Base-by-base conservation (phyloP, 2,888 invertebrate species). In the Leptopilina myrica region DNA sequence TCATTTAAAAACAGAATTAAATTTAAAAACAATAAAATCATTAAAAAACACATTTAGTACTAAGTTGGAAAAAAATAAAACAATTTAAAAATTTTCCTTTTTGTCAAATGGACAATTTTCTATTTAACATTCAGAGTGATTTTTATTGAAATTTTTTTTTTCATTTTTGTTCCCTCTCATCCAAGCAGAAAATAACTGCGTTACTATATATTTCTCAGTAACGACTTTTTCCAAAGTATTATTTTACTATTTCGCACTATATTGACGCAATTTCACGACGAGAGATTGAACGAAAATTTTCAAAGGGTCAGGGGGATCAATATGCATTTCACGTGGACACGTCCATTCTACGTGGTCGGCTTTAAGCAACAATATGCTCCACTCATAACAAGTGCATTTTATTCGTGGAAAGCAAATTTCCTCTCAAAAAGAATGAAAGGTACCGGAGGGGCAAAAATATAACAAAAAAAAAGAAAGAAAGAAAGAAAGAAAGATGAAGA, bases 211-310 rank as follows among this genome's bases (percentile, higher is more conserved):
- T 33, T 33, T 59, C n/a, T 88, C 87, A 87, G 87, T 88, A 87
- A 89, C 88, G 89, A 89, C 88, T 90, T 90, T 90, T 90, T 91
- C 90, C 88, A 88, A 90, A 90, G 89, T 89, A 87, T 87, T 85
- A 84, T 85, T 86, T 77, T 75, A 56, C 67, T 76, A 76, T 79
- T 78, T 64, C 78, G 15, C 59, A 15, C 79, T 80, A 80, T 82
- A 81, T 81, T 66, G 77, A 56, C 79, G 79, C 80, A 78, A 81
- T 83, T 81, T 80, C 80, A 80, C 76, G 77, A 79, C 78, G 83
- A 81, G 79, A 81, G 79, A 83, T 81, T 84, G 82, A 78, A 79
- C 80, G 77, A 80, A 81, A 85, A 85, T 84, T 85, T 33, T 82
- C 81, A 81, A 80, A 84, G 80, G 83, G 80, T 75, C 82, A 78